Conservation (phyloP, 2,113 vertebrate species). For the Recurvirostra avosetta region DNA sequence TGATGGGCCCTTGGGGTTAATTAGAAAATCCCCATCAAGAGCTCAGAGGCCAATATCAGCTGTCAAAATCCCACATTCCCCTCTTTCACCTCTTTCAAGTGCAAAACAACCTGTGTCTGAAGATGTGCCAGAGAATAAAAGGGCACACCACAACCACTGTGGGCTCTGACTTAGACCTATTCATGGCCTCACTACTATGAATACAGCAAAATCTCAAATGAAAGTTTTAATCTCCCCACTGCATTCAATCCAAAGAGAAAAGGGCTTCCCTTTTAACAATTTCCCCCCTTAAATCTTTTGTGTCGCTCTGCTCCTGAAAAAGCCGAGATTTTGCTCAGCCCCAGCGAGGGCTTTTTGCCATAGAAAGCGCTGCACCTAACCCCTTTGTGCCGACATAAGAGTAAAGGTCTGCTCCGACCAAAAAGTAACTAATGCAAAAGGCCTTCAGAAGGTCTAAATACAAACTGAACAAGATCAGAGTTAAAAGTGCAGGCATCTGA, state of each 20-base stretch:
- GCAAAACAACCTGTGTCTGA: constrained; percentile 84
- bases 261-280: constrained; percentile 86
- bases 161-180: constrained; percentile 76
- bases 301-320: constrained; percentile 77
- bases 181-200: constrained; percentile 78
- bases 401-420: constrained; percentile 64
- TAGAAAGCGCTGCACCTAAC: constrained; percentile 76
- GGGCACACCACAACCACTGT: constrained; percentile 73
- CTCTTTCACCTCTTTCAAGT: constrained; percentile 81
- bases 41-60: constrained; percentile 80
- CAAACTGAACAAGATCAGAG: constrained; percentile 24
- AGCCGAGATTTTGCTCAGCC: constrained; percentile 82
- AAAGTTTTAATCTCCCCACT: constrained; percentile 87
- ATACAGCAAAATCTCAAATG: constrained; percentile 85
- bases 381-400: constrained; percentile 72
- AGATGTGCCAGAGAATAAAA: constrained; percentile 82
- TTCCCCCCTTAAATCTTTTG: constrained; percentile 84
- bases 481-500: constrained; percentile 9
- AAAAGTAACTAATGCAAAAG: constrained; percentile 64
- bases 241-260: constrained; percentile 83
- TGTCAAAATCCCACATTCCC: constrained; percentile 82
- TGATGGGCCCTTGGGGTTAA: constrained; percentile 80
- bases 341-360: constrained; percentile 76
- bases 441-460: constrained; percentile 25
- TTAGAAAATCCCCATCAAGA: constrained; percentile 84